Percentiles rank a stretch among this genome's conserved stretches.
Conservation (phyloP, 2,888 invertebrate species). For the Apomyelois bistriatella region DNA sequence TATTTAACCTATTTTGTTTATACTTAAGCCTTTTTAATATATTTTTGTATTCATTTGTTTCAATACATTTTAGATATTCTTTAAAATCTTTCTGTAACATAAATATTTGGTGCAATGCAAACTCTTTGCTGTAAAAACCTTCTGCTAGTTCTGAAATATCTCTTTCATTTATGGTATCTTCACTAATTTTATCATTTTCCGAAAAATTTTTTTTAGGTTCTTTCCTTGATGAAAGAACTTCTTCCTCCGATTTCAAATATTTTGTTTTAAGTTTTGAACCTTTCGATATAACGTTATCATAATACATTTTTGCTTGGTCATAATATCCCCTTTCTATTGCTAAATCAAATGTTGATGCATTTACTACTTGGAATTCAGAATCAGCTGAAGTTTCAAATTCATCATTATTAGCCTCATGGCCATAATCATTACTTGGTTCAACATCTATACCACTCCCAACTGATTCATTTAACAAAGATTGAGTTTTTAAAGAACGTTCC, state of each 20-base stretch:
- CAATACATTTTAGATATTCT: not conserved
- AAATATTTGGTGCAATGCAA: not conserved
- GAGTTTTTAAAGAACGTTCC: not conserved
- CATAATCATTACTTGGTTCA: not conserved
- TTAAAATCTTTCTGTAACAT: not conserved
- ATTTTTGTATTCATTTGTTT: not conserved
- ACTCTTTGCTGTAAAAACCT: not conserved
- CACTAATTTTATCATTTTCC: not conserved
- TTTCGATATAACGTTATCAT: not conserved
- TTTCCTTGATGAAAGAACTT: not conserved
- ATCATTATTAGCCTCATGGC: not conserved
- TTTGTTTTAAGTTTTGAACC: not conserved
- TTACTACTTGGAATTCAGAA: not conserved
- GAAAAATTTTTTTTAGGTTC: too few relatives aligned
- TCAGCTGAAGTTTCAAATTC: not conserved
- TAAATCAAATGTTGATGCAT: not conserved
- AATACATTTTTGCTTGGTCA: not conserved
- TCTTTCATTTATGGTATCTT: not conserved
- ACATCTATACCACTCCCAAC: not conserved
- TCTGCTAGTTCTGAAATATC: not conserved
- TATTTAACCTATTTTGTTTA: not conserved
- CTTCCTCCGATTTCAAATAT: not conserved
- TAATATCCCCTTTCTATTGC: not conserved
- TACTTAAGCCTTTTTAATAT: not conserved
- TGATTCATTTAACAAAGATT: not conserved